Conservation (phyloP, 92 coral and sea anemone species). For the Isaurus tuberculatus region DNA sequence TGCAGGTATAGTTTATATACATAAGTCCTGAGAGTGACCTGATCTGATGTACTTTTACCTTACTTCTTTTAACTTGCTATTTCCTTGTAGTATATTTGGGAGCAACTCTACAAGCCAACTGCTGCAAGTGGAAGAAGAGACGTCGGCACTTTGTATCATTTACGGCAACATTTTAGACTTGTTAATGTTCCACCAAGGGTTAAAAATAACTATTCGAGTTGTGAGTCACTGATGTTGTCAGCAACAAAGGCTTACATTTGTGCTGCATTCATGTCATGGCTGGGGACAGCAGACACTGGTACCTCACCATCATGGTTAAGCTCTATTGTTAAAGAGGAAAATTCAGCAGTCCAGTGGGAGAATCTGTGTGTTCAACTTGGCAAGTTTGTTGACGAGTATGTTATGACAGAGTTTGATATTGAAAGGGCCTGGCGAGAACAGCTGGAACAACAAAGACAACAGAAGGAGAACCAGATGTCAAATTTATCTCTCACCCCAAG, state of each 20-base stretch:
- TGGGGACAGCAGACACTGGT: not conserved
- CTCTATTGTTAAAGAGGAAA: not conserved
- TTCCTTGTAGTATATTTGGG: slow-evolving; percentile 66
- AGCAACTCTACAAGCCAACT: slow-evolving; percentile 64
- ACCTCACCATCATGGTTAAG: not conserved
- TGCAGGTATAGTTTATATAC: too few relatives aligned
- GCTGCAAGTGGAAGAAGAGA: slow-evolving; percentile 66
- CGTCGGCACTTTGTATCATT: slow-evolving; percentile 13
- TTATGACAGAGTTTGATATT: slow-evolving; percentile 38
- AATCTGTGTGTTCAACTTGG: slow-evolving; percentile 16
- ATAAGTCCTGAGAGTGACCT: not conserved
- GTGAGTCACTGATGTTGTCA: slow-evolving; percentile 36
- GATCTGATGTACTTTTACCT: not conserved
- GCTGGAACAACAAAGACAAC: slow-evolving; percentile 9
- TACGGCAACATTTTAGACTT: slow-evolving; percentile 19
- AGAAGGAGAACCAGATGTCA: not conserved
- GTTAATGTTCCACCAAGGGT: slow-evolving; percentile 25
- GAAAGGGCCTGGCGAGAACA: slow-evolving; percentile 23
- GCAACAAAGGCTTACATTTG: slow-evolving; percentile 45
- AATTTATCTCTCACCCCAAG: not conserved
- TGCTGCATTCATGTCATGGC: slow-evolving; percentile 35
- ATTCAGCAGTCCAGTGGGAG: slow-evolving; percentile 18
- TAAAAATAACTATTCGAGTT: slow-evolving; percentile 14
- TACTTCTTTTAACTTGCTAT: not conserved
- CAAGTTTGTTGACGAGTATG: slow-evolving; percentile 42